Percentiles rank a stretch among this genome's conserved stretches.
phyloP scores from a whole-genome alignment of 2,888 invertebrate species.

The Pecten maximus region DNA sequence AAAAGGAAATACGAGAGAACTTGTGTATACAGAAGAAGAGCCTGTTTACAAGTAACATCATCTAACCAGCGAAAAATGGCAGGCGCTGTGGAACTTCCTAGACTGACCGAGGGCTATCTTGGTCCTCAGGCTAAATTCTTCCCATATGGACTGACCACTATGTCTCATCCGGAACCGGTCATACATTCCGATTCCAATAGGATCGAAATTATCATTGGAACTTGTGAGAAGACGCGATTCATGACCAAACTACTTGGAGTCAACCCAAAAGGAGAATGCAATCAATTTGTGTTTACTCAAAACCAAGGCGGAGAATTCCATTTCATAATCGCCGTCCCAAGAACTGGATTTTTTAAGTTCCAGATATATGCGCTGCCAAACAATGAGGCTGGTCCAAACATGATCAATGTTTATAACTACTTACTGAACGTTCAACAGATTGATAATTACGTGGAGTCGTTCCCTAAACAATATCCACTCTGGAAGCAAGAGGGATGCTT shows the following conservation, averaged over 20 bases:
- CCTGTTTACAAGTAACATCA: background rate
- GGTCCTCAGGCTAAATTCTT: constrained; percentile 75
- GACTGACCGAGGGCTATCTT: constrained; percentile 74
- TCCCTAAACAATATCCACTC: constrained; percentile 75
- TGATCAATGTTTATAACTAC: constrained; percentile 76
- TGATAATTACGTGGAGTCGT: constrained; percentile 65
- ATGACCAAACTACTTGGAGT: constrained; percentile 72
- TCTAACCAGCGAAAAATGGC: constrained; percentile 49
- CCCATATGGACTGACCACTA: constrained; percentile 66
- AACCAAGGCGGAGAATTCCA: constrained; percentile 66
- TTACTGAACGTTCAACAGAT: constrained; percentile 64
- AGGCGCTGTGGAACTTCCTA: constrained; percentile 62
- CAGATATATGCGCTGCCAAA: constrained; percentile 75
- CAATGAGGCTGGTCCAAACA: constrained; percentile 73
- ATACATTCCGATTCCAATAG: constrained; percentile 67
- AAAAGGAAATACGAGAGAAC: background rate
- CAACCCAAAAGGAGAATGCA: constrained; percentile 71
- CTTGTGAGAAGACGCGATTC: constrained; percentile 64
- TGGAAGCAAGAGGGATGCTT: constrained; percentile 76
- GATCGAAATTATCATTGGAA: constrained; percentile 71
- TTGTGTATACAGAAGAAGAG: background rate
- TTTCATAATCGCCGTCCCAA: constrained; percentile 70
- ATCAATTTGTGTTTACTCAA: constrained; percentile 69
- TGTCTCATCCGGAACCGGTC: constrained; percentile 71
- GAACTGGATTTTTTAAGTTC: constrained; percentile 75